Evolutionary conservation across 1,140 invertebrate genomes (phyloP).

Genomic region (Cydia splendana): DNA sequence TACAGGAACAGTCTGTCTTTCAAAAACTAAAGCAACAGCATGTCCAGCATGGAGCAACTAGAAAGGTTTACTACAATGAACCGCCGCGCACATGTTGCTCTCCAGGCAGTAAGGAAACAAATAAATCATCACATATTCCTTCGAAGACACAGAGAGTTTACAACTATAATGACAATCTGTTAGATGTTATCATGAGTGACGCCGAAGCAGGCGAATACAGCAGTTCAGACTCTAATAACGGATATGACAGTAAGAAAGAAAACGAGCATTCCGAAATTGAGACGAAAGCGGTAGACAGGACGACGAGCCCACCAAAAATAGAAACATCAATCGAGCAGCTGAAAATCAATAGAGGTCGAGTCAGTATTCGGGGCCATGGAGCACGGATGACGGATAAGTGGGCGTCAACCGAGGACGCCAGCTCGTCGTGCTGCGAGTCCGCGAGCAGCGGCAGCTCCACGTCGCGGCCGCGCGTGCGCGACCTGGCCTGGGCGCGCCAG

Average conservation of each 20-base stretch:
- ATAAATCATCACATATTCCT: conserved; percentile 51
- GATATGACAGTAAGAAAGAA: conserved; percentile 24
- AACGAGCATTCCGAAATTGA: conserved; percentile 14
- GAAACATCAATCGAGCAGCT: conserved; percentile 62
- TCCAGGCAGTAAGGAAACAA: conserved; percentile 40
- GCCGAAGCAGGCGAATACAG: conserved; percentile 44
- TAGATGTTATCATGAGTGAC: conserved; percentile 61
- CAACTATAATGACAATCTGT: conserved; percentile 65
- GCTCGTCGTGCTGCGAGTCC: conserved; percentile 25
- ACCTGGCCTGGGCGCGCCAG: conserved; percentile 60
- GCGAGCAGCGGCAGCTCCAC: not conserved
- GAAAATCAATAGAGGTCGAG: conserved; percentile 43
- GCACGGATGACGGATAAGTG: not conserved
- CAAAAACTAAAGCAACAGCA: not conserved
- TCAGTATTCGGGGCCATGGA: not conserved
- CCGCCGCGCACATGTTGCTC: conserved; percentile 38
- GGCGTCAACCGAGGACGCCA: not conserved
- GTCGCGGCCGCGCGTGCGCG: conserved; percentile 37
- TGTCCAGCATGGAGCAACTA: not conserved
- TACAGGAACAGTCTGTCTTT: not conserved
- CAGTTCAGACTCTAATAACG: conserved; percentile 37
- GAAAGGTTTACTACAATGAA: conserved; percentile 44
- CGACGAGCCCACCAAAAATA: conserved; percentile 64
- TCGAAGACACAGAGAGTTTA: conserved; percentile 57
- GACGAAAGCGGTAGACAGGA: conserved; percentile 35